Conservation (phyloP, 2,888 invertebrate species). For the Blastobasis adustella region DNA sequence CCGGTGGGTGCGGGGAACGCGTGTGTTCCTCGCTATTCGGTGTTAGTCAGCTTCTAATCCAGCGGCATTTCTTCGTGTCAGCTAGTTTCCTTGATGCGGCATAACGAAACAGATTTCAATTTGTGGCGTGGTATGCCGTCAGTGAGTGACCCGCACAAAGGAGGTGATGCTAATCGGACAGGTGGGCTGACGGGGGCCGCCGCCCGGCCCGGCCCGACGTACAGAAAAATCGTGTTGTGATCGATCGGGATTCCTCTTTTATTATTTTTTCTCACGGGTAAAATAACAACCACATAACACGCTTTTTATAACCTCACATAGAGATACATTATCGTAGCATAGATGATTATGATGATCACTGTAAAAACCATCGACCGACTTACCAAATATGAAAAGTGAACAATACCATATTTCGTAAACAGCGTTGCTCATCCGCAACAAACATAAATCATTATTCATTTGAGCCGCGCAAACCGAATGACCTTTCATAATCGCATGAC, state of each 20-base stretch:
- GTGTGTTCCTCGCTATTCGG: constrained; percentile 29
- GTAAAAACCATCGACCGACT: constrained; percentile 24
- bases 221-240: constrained; percentile 40
- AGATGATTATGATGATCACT: background rate
- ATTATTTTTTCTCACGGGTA: constrained; percentile 8
- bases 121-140: constrained; percentile 46
- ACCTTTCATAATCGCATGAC: constrained; percentile 20
- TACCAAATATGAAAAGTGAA: constrained; percentile 35
- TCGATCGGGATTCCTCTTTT: constrained; percentile 45
- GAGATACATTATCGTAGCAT: background rate
- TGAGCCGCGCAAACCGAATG: constrained; percentile 35
- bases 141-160: constrained; percentile 60
- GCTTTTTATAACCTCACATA: background rate
- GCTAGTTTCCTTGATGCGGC: constrained; percentile 59
- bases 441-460: constrained; percentile 56
- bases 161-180: constrained; percentile 71
- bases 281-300: background rate
- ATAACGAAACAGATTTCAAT: constrained; percentile 70
- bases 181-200: constrained; percentile 51
- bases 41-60: constrained; percentile 63
- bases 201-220: constrained; percentile 29
- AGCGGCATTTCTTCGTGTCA: constrained; percentile 48
- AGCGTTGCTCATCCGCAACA: constrained; percentile 14
- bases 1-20: constrained; percentile 19
- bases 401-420: constrained; percentile 29